Percentiles rank a stretch among this genome's conserved stretches.
phyloP scores from a whole-genome alignment of 2,797 vertebrate species.

The Melanotaenia nigrans region DNA sequence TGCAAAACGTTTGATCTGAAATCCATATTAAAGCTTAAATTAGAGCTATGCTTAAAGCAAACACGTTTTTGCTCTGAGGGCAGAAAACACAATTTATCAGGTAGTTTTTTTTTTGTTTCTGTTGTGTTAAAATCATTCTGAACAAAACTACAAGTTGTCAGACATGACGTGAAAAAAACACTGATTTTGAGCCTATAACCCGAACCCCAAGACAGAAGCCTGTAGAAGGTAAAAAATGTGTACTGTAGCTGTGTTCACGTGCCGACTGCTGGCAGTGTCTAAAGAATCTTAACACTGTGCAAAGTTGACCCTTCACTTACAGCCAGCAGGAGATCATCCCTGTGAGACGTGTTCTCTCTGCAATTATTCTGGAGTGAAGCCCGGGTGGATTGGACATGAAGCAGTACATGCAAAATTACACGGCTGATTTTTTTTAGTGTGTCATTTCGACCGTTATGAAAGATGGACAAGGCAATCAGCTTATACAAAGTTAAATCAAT shows the following conservation, averaged over 20 bases:
- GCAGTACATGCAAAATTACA: neutral
- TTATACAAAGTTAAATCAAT: neutral
- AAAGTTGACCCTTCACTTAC: neutral
- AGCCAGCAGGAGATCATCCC: neutral
- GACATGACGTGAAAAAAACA: constrained; percentile 7
- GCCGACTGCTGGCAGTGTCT: neutral
- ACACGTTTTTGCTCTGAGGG: neutral
- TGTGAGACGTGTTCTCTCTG: neutral
- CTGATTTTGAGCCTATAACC: neutral
- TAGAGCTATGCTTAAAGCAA: neutral
- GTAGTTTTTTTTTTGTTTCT: neutral
- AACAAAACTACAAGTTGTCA: constrained; percentile 3
- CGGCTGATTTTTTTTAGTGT: neutral
- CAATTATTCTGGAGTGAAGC: neutral
- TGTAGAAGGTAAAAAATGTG: constrained; percentile 11
- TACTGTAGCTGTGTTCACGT: neutral
- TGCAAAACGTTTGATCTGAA: no score
- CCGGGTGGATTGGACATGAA: no score
- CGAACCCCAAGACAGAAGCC: constrained; percentile 7
- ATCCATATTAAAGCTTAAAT: neutral
- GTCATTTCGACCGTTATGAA: neutral
- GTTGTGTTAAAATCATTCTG: no score
- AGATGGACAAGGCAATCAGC: neutral
- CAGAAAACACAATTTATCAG: no score
- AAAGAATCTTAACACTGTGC: neutral